Evolutionary conservation across 2,888 invertebrate genomes (phyloP).

Genomic region (Drosophila robusta): DNA sequence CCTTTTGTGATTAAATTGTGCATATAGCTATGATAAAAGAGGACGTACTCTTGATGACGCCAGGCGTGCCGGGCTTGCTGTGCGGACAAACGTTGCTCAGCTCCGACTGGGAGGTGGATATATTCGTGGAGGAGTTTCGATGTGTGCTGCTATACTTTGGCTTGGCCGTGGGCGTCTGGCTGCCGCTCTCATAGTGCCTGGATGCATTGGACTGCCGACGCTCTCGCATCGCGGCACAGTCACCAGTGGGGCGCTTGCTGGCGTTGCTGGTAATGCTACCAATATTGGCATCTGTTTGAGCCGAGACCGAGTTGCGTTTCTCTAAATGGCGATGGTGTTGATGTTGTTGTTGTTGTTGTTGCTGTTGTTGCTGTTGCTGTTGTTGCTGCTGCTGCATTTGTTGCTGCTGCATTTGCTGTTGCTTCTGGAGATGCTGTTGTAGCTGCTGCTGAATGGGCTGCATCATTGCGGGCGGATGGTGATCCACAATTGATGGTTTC

Average conservation of each 20-base stretch:
- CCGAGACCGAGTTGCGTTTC: constrained; percentile 84
- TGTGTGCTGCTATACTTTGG: constrained; percentile 82
- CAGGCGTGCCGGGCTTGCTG: constrained; percentile 81
- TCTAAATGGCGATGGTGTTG: constrained; percentile 79
- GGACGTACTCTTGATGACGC: constrained; percentile 78
- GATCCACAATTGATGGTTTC: constrained; percentile 65
- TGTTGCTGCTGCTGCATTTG: constrained; percentile 50
- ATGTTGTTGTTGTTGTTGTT: constrained; percentile 65
- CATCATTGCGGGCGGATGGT: constrained; percentile 62
- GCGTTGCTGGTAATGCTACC: constrained; percentile 73
- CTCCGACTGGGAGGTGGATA: constrained; percentile 84
- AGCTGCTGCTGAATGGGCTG: constrained; percentile 67
- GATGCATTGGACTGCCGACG: constrained; percentile 81
- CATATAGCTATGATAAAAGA: neutral
- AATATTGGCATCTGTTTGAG: constrained; percentile 83
- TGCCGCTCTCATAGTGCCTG: constrained; percentile 81
- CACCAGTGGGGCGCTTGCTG: constrained; percentile 77
- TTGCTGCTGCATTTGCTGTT: constrained; percentile 65
- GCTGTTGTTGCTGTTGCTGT: constrained; percentile 58
- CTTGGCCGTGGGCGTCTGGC: constrained; percentile 81
- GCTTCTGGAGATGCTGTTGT: constrained; percentile 58
- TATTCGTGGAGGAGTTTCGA: constrained; percentile 83
- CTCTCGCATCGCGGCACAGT: constrained; percentile 75
- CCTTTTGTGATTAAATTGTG: too few relatives aligned
- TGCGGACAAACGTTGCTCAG: constrained; percentile 84